phyloP scores from a whole-genome alignment of 1,140 invertebrate genomes.

The Portunus trituberculatus region DNA sequence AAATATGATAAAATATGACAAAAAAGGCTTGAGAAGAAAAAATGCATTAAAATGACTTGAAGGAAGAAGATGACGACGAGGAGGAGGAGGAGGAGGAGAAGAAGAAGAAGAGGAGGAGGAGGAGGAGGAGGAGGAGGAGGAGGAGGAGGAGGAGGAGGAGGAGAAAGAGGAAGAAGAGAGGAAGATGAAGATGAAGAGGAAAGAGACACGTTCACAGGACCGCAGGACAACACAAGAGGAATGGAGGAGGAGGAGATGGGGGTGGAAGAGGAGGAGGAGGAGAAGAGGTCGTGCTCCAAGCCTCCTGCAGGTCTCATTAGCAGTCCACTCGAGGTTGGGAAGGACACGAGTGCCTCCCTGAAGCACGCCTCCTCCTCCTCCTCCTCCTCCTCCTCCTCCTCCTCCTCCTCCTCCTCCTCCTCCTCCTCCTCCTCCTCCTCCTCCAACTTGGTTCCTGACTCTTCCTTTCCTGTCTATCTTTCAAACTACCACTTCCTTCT shows the following conservation, averaged over 20 bases:
- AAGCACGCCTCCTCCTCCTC: not conserved
- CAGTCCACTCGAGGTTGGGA: slow-evolving; percentile 18
- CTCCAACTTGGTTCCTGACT: not conserved
- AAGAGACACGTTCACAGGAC: slow-evolving; percentile 20
- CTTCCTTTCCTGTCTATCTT: not conserved
- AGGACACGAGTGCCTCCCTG: not conserved
- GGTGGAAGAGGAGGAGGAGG: too few species aligned
- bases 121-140: too few species aligned
- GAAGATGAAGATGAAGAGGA: not conserved
- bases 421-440: not conserved
- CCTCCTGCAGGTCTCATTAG: not conserved
- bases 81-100: too few species aligned
- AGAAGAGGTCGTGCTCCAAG: not conserved
- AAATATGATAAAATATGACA: too few species aligned
- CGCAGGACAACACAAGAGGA: slow-evolving; percentile 5
- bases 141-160: not conserved
- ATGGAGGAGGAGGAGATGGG: not conserved
- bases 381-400: slow-evolving; percentile 17
- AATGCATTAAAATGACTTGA: too few species aligned
- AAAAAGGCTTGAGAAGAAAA: not conserved
- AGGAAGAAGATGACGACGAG: too few species aligned
- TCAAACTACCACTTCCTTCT: not conserved
- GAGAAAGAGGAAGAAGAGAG: not conserved
- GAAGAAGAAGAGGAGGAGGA: not conserved
- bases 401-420: slow-evolving; percentile 16